Evolutionary conservation across 2,113 vertebrate species (phyloP), one percentile per base, ranked within the genome.

Genomic region (Hippocampus guttulatus): DNA sequence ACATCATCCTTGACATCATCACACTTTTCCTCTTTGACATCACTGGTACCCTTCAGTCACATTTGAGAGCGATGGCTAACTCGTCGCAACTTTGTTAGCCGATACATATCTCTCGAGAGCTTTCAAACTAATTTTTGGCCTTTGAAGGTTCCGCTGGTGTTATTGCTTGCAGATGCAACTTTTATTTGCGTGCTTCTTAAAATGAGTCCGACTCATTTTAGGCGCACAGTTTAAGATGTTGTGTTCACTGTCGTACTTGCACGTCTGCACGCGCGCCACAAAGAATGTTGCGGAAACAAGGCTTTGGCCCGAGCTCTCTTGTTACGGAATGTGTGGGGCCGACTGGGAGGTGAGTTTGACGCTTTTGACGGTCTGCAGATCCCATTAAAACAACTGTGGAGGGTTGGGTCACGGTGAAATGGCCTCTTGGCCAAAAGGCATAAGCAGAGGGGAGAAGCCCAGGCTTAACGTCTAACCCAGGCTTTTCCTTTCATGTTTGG

Each of bases 251-350:
- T 49, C 8, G 11, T 27, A 20, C 47, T 23, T 3, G 47, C 71
- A 55, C 57, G 51, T 6, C 52, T 49, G 16, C 67, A 76, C 25
- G 67, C 33, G 41, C 12, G 20, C 55, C 49, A 27, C 58, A 57
- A 25, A n/a, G 75, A 62, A 68, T 68, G 27, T 68, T 16, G 14
- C 64, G 52, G 64, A 8, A 38, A 12, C 7, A 2, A 18, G 20
- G 47, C 49, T 16, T 27, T 49, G 61, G 79, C 72, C 64, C 18
- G 21, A 74, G 57, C 69, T 77, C 52, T 83, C 51, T 74, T 84
- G 60, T 49, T 73, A 77, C 75, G 88, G 88, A 91, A 90, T 91
- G 90, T 79, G 85, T 81, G 1, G 64, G 74, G 70, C 65, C 87
- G 82, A 85, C 86, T 81, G 43, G 75, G 81, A 79, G 87, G 82